These are phyloP conservation scores for Cyclopterus lumpus DNA, from an alignment of 2,797 vertebrate genomes.

Conservation along the genomic window DNA sequence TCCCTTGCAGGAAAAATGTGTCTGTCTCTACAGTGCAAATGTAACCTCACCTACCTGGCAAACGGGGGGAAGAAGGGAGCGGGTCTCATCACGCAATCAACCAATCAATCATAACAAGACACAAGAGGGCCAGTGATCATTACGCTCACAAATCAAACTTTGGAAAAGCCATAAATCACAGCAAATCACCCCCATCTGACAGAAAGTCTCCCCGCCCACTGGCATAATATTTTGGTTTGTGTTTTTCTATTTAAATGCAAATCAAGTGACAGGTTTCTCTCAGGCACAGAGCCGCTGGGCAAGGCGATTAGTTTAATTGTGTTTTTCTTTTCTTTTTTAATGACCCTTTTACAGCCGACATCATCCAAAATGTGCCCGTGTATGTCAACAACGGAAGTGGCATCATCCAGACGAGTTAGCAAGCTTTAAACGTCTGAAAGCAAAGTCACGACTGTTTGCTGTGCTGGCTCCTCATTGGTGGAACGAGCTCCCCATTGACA, in stretches of 20 bases:
- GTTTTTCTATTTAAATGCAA: constrained; percentile 82
- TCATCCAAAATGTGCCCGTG: not conserved
- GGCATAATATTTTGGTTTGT: constrained; percentile 62
- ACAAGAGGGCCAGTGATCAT: constrained; percentile 52
- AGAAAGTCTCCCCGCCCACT: constrained; percentile 48
- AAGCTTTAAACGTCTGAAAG: not conserved
- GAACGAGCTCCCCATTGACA: too few relatives aligned
- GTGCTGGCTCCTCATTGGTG: too few relatives aligned
- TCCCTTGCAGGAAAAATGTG: constrained; percentile 40
- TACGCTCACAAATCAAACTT: constrained; percentile 49
- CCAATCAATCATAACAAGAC: constrained; percentile 59
- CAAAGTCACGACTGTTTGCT: too few relatives aligned
- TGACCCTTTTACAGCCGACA: not conserved
- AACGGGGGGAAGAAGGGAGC: not conserved
- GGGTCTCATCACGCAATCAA: constrained; percentile 43
- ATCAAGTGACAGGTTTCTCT: constrained; percentile 61
- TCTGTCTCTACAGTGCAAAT: not conserved
- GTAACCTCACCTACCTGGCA: constrained; percentile 36
- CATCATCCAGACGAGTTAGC: not conserved
- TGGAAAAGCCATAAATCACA: constrained; percentile 66
- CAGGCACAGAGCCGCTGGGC: constrained; percentile 33
- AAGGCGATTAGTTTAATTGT: constrained; percentile 57
- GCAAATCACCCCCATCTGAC: constrained; percentile 50
- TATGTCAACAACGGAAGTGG: not conserved
- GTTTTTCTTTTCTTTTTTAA: not conserved